Evolutionary conservation across 2,888 invertebrate genomes (phyloP).

Genomic region (Bhutanitis thaidina): DNA sequence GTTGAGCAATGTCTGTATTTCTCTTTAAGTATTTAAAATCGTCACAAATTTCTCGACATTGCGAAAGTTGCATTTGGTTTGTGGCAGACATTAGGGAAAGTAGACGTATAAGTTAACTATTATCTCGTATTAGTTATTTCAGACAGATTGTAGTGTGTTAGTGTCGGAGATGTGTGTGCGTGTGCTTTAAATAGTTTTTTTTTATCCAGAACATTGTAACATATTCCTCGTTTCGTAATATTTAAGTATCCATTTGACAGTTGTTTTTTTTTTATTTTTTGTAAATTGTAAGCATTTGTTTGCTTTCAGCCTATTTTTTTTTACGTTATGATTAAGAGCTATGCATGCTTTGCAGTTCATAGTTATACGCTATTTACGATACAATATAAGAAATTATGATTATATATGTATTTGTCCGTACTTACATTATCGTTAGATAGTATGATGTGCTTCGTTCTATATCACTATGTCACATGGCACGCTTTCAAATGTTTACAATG

Average conservation of each 20-base stretch:
- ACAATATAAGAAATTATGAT: constrained; percentile 50
- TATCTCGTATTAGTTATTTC: constrained; percentile 21
- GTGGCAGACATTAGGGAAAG: constrained; percentile 22
- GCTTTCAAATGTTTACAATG: constrained; percentile 80
- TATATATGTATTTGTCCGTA: constrained; percentile 74
- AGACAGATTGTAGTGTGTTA: constrained; percentile 19
- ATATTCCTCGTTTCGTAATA: constrained; percentile 37
- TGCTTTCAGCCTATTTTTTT: constrained; percentile 66
- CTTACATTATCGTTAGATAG: constrained; percentile 72
- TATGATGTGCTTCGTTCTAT: constrained; percentile 55
- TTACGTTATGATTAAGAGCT: constrained; percentile 57
- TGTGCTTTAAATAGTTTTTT: constrained; percentile 41
- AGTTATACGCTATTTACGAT: constrained; percentile 66
- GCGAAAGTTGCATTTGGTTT: neutral
- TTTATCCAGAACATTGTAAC: constrained; percentile 26
- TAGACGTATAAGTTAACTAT: constrained; percentile 15
- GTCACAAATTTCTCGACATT: constrained; percentile 9
- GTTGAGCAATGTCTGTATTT: neutral
- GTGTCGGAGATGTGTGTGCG: constrained; percentile 41
- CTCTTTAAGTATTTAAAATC: neutral
- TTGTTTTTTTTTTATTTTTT: constrained; percentile 48
- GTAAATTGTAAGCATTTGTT: constrained; percentile 81
- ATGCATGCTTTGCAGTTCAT: constrained; percentile 80
- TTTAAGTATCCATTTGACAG: constrained; percentile 37
- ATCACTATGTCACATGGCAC: constrained; percentile 70